Evolutionary conservation across 2,797 vertebrate genomes (phyloP).

Genomic region (Paramormyrops hopkinsi): DNA sequence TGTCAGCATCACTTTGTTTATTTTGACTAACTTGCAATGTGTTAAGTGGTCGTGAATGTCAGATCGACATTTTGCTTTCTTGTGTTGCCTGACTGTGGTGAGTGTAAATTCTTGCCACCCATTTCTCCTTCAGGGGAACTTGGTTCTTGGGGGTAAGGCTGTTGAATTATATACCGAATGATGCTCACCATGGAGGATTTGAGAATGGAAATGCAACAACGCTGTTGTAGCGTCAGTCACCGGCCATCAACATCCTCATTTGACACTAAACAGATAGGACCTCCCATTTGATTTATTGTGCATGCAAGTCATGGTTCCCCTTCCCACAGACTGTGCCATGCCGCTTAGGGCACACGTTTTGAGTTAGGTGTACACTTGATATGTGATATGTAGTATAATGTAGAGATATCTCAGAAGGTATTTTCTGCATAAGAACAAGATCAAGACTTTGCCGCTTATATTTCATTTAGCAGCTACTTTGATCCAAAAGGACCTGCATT

Average conservation of each 20-base stretch:
- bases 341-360: not conserved
- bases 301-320: not conserved
- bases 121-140: not conserved
- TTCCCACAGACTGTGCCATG: not conserved
- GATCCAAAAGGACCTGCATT: not conserved
- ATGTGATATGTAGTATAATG: not conserved
- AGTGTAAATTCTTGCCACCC: not conserved
- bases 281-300: not conserved
- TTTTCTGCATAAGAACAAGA: not conserved
- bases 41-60: not conserved
- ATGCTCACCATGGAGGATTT: not conserved
- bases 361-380: not conserved
- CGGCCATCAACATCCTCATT: not conserved
- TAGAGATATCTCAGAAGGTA: not conserved
- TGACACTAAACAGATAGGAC: not conserved
- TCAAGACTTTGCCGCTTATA: not conserved
- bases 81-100: not conserved
- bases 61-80: not conserved
- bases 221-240: not conserved
- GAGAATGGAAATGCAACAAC: not conserved
- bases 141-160: not conserved
- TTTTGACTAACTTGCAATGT: not conserved
- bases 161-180: not conserved
- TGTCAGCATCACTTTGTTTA: not conserved
- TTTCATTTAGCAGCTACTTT: not conserved